A percentile compares a stretch with the other conserved stretches of the same genome.
These are phyloP conservation scores for Rhinophrynus dorsalis DNA, from an alignment of 2,797 vertebrate species.

Conservation along the genomic window DNA sequence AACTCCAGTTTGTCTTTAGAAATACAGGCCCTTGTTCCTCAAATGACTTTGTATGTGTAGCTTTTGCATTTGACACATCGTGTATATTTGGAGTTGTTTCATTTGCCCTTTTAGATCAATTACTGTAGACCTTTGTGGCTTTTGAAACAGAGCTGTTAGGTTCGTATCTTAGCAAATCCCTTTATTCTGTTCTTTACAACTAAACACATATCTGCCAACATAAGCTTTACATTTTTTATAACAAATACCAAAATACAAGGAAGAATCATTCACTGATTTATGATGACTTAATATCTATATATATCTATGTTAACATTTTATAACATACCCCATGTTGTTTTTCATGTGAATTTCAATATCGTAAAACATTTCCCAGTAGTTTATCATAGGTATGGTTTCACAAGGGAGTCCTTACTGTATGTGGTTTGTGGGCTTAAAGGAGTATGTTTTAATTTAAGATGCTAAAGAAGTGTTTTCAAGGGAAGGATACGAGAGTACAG, in stretches of 20 bases:
- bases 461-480: too few species aligned
- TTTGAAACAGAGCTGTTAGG: background rate
- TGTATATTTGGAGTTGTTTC: slow-evolving; percentile 21
- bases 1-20: too few species aligned
- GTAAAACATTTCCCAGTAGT: too few species aligned
- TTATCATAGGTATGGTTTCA: too few species aligned
- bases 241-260: background rate
- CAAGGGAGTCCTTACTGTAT: too few species aligned
- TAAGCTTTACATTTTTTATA: background rate
- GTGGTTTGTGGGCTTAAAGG: too few species aligned
- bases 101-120: slow-evolving; percentile 43
- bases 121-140: slow-evolving; percentile 38
- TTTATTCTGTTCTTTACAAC: slow-evolving; percentile 17
- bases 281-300: too few species aligned
- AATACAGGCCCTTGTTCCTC: slow-evolving; percentile 20
- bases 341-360: too few species aligned
- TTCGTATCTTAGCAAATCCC: slow-evolving; percentile 29
- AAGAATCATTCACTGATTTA: background rate
- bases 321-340: too few species aligned
- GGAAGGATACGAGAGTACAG: too few species aligned
- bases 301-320: too few species aligned
- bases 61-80: slow-evolving; percentile 32
- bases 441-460: too few species aligned
- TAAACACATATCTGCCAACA: slow-evolving; percentile 15
- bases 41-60: slow-evolving; percentile 7